Evolutionary conservation across 2,113 vertebrate genomes (phyloP), one percentile per base, ranked within the genome.

Genomic region (Halcyon senegalensis): DNA sequence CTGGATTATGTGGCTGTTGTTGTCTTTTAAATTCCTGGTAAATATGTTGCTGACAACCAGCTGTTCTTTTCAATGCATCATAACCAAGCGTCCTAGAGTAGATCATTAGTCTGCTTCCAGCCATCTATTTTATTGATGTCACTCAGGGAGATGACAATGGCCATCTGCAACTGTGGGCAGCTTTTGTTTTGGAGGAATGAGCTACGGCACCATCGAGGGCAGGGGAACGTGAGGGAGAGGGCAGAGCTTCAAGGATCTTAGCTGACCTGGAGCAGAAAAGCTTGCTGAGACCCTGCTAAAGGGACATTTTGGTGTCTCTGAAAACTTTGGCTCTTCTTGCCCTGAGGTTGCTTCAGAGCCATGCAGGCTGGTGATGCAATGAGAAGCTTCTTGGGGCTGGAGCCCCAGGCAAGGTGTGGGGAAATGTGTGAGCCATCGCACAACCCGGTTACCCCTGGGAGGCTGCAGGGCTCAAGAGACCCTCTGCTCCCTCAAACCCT

Each of bases 21-120:
- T 97, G 87, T 94, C 95, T 96, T 87, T 95, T 97, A 93, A 95
- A 97, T 82, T 95, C 85, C 92, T 81, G 88, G 78, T 92, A 96
- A 96, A 97, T 93, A 96, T 39, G 84, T 91, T 92, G 67, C 77
- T 90, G 85, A 97, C 83, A 96, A 25, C 74, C 95, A 98, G 96
- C 94, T 97, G 95, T 90, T 97, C 80, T 77, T 97, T 90, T 94
- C 92, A 93, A 33, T 73, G 72, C 70, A 75, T 75, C 75, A 79
- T 60, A 91, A 77, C 81, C 64, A 73, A 95, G 79, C 23, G 5
- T 64, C 78, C 93, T 91, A 51, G 79, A 87, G 85, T 48, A 86
- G 46, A 70, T 93, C 76, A 89, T 95, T 89, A 89, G 43, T 88
- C 86, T 93, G 33, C 59, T 91, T 83, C 62, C 84, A 87, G 87